A percentile compares a stretch with the other conserved stretches of the same genome.
phyloP scores from a whole-genome alignment of 1,140 invertebrate genomes.

The Tachypleus tridentatus region DNA sequence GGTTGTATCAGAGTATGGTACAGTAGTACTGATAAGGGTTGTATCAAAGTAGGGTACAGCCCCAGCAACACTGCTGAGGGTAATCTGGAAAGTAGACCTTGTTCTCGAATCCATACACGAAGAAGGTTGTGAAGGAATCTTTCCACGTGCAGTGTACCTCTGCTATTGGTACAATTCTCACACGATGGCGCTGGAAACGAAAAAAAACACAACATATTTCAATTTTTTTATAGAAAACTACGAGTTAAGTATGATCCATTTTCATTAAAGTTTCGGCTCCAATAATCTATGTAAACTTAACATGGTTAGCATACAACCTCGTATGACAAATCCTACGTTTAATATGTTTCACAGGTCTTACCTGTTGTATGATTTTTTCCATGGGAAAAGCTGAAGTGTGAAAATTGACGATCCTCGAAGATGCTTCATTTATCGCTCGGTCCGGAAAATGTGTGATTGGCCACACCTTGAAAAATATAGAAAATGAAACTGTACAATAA shows the following conservation, averaged over 20 bases:
- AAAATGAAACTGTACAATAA: neutral
- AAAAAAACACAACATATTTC: neutral
- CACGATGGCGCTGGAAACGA: slow-evolving; percentile 37
- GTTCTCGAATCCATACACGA: slow-evolving; percentile 42
- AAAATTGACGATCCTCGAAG: slow-evolving; percentile 34
- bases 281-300: too few relatives aligned
- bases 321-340: too few relatives aligned
- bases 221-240: too few relatives aligned
- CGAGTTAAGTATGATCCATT: too few relatives aligned
- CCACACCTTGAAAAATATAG: slow-evolving; percentile 29
- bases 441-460: slow-evolving; percentile 41
- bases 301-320: too few relatives aligned
- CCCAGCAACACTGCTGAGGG: slow-evolving; percentile 43
- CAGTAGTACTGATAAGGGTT: too few relatives aligned
- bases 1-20: too few relatives aligned
- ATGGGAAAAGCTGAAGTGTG: slow-evolving; percentile 31
- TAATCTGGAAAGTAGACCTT: slow-evolving; percentile 41
- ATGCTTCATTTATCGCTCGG: slow-evolving; percentile 40
- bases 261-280: too few relatives aligned
- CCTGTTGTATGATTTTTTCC: slow-evolving; percentile 37
- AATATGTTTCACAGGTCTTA: slow-evolving; percentile 15
- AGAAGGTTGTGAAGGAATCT: slow-evolving; percentile 33
- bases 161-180: slow-evolving; percentile 40
- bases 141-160: slow-evolving; percentile 39
- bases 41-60: slow-evolving; percentile 27